Base-by-base conservation (phyloP, 1,140 invertebrate species). In the Scaptomyza graminum region DNA sequence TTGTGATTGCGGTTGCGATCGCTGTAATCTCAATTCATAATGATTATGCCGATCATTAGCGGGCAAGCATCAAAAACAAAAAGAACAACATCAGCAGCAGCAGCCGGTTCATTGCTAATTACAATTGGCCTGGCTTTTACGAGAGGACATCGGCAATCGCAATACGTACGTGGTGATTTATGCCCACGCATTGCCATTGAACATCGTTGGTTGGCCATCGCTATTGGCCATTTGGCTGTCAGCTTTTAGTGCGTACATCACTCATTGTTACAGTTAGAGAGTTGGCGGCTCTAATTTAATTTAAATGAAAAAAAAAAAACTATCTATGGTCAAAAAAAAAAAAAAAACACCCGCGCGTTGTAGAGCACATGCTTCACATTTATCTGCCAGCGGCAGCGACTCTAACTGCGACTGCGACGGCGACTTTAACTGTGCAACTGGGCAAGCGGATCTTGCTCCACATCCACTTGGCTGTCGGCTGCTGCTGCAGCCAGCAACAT, bases 261-360 rank as follows among this genome's bases (percentile, higher is more conserved):
- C 76, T 88, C 83, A 88, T 88, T 88, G 83, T 89, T 88, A 89
- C 83, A 83, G 83, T 88, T 88, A 87, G 83, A 87, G 75, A 89
- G 83, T 77, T 74, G 75, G 79, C 79, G 73, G 47, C 83, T 88
- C 83, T 88, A 88, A 88, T 88, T 88, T 83, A 88, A 88, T 88
- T 88, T 88, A 88, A 88, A 88, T 88, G 83, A 74, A 28, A 28
- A 28, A 28, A 28, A 34, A 34, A 34, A 34, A 87, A 67, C 71
- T 75, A 51, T 39, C 61, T 50, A 60, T 47, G 55, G 62, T 41
- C 52, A 44, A 59, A 9, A 28, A 28, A 5, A 34, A 34, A 34
- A 34, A 34, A 9, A 34, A 9, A 63, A 87, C 75, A 88, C 83
- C 79, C 75, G 83, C 76, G 70, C 68, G 43, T 18, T 31, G 15